Percentiles rank a stretch among this genome's conserved stretches.
Evolutionary conservation across 2,888 invertebrate species (phyloP).

Genomic region (Luperina nickerlii): DNA sequence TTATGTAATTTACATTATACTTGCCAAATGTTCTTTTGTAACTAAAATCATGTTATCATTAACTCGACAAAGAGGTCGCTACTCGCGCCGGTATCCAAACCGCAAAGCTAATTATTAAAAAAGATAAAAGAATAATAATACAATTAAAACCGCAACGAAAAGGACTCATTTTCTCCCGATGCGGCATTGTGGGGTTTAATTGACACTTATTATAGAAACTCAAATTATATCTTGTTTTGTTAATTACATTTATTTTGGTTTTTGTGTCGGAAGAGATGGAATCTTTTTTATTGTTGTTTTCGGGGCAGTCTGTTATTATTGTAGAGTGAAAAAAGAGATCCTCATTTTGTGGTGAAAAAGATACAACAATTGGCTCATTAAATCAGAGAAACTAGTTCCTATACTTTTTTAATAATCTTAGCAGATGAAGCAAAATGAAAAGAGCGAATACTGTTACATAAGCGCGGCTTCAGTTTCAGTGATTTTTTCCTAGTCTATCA

Average conservation of each 20-base stretch:
- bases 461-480: no score
- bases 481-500: not conserved
- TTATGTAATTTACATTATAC: conserved; percentile 52
- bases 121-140: conserved; percentile 65
- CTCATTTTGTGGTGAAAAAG: conserved; percentile 8
- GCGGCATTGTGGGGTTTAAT: conserved; percentile 69
- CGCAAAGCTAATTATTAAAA: conserved; percentile 61
- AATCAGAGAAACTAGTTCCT: conserved; percentile 7
- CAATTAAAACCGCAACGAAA: conserved; percentile 82
- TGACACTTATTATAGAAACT: conserved; percentile 68
- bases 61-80: conserved; percentile 69
- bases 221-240: conserved; percentile 52
- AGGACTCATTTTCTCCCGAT: conserved; percentile 68
- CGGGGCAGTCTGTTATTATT: conserved; percentile 32
- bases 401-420: not conserved
- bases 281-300: conserved; percentile 33
- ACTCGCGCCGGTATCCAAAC: conserved; percentile 44
- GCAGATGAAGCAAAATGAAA: conserved; percentile 9
- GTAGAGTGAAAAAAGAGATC: conserved; percentile 10
- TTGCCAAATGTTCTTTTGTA: conserved; percentile 70
- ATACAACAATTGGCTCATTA: conserved; percentile 34
- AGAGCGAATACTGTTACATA: not conserved
- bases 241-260: conserved; percentile 51
- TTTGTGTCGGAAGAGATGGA: conserved; percentile 31
- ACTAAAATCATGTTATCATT: conserved; percentile 74